Base-by-base conservation (phyloP, 2,113 vertebrate genomes). In the Campylorhamphus procurvoides region DNA sequence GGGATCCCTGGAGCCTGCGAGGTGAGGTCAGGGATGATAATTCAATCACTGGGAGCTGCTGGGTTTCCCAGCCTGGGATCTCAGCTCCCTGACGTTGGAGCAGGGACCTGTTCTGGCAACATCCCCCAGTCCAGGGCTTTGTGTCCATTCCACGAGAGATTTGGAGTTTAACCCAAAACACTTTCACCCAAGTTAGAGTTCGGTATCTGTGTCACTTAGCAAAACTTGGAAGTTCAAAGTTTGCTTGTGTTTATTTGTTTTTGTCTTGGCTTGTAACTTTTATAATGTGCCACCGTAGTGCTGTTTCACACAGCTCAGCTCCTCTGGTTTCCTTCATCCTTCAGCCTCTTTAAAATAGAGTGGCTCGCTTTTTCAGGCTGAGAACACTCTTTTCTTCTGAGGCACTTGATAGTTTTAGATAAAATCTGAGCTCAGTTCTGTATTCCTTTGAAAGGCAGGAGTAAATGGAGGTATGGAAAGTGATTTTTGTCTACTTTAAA, bases 41-140 rank as follows among this genome's bases (percentile, higher is more conserved):
- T 97, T 95, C 95, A 85, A 68, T 96, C 92, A n/a, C 78, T 10
- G 8, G 28, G 58, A 49, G 64, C 96, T 92, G 81, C 20, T 94
- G 89, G 89, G n/a, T 69, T 96, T 95, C 95, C 93, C 73, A 33
- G 76, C n/a, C 44, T 1, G 71, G 47, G 9, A 64, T 66, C 80
- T 52, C 46, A 9, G 78, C 78, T 90, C 55, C 3, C 82, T 76
- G 87, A 40, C 7, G 3, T 20, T 31, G 63, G 87, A 89, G 68
- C 47, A 69, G 63, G 52, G 68, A 50, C 63, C 60, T 6, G 40
- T 47, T 76, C 72, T 60, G 82, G 11, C 40, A 28, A 1, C 3
- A 0, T 42, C 75, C 22, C 66, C 47, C 78, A 12, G n/a, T 49
- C 35, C 40, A 10, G 27, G 44, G 50, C 87, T 86, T 72, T 39